Percentiles rank a stretch among this genome's conserved stretches.
Conservation (phyloP, 2,888 invertebrate species). For the Noctua comes region DNA sequence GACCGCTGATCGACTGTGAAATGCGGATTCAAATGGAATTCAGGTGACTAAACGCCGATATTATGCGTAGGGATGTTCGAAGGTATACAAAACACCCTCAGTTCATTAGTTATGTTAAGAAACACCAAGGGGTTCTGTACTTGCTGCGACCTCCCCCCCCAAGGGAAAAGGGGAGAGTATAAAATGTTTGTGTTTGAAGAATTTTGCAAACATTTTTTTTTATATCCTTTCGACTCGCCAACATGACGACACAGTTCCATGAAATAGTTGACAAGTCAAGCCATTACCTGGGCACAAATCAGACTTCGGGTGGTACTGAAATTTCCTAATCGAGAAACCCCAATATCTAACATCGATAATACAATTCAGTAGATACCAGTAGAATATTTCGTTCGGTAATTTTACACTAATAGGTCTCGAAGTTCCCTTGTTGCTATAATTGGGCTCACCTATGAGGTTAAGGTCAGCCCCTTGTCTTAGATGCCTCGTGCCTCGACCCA, state of each 20-base stretch:
- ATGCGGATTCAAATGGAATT: not conserved
- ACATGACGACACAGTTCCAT: not conserved
- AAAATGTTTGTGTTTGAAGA: not conserved
- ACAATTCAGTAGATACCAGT: not conserved
- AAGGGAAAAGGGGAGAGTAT: not conserved
- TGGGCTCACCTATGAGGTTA: slow-evolving; percentile 14
- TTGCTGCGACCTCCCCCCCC: not conserved
- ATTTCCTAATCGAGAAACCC: not conserved
- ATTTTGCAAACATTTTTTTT: not conserved
- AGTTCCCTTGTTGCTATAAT: slow-evolving; percentile 20
- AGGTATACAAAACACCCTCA: not conserved
- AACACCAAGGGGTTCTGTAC: not conserved
- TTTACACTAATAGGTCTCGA: slow-evolving; percentile 1
- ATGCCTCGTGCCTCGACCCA: not conserved
- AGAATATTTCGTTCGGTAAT: not conserved
- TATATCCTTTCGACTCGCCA: not conserved
- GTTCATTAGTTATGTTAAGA: not conserved
- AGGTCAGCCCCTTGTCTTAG: slow-evolving; percentile 6
- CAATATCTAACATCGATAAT: not conserved
- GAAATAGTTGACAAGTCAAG: not conserved
- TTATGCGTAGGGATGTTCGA: too few species aligned
- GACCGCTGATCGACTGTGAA: slow-evolving; percentile 1
- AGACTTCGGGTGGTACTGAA: not conserved
- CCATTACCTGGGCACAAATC: not conserved
- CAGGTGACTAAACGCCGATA: not conserved